Evolutionary conservation across 2,888 invertebrate species (phyloP), one percentile per base, ranked within the genome.

Genomic region (Pelosia muscerda): DNA sequence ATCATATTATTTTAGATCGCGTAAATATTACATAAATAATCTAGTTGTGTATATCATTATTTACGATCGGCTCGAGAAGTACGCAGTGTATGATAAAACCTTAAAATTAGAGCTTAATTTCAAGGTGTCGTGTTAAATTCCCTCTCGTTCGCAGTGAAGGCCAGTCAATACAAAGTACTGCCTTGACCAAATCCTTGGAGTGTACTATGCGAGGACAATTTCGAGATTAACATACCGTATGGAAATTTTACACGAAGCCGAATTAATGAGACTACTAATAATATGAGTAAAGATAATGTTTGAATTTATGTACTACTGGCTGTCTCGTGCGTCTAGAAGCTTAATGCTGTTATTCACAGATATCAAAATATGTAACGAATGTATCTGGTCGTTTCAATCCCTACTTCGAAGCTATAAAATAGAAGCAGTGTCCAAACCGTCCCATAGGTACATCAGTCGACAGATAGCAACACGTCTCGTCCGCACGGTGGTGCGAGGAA

Each of bases 221-320:
- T 66, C 54, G 25, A 23, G 56, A 65, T 67, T 53, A 66, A 23
- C 67, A 69, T 68, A 67, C 59, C 53, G 23, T 68, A 77, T 78
- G 72, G 15, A 68, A 78, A 78, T 78, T 34, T 66, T 65, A 28
- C n/a, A 63, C 64, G 60, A 57, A 11, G 26, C 60, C 69, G 77
- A 78, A 72, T 76, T 78, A 79, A 76, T 78, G 73, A 76, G 64
- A 54, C 58, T 38, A 68, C 59, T 73, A 75, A 73, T 75, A 68
- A 49, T 66, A 76, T 71, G 63, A 68, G 60, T 69, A 72, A 72
- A 71, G 8, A 62, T 76, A 68, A 67, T 67, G 10, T 73, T 72
- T 64, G 38, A 31, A 58, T 76, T 71, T 74, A 73, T 71, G 65
- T 78, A 76, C 68, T 66, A 26, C n/a, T 66, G 64, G 59, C 57